Evolutionary conservation across 1,140 invertebrate species (phyloP).

Genomic region (Phocides pigmalion): DNA sequence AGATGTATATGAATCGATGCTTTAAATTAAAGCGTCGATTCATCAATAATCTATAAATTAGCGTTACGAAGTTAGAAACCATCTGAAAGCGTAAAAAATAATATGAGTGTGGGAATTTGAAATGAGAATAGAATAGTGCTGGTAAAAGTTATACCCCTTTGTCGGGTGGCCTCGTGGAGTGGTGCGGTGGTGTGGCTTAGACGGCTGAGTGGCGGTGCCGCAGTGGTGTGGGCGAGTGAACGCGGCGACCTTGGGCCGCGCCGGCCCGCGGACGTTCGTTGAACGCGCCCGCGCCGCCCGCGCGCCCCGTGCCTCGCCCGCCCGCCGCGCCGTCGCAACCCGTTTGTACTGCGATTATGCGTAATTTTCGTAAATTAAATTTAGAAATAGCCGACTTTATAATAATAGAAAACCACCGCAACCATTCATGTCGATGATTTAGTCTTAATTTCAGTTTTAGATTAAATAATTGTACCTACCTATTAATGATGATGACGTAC

Average conservation of each 20-base stretch:
- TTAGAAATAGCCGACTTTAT: constrained; percentile 45
- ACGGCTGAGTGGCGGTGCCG: constrained; percentile 45
- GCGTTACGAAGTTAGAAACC: too few species aligned
- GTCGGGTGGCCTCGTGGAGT: constrained; percentile 10
- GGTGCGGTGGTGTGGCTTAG: constrained; percentile 23
- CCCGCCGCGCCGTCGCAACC: constrained; percentile 47
- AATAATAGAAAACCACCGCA: constrained; percentile 40
- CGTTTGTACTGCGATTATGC: constrained; percentile 58
- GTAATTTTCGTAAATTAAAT: constrained; percentile 57
- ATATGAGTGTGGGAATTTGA: not conserved
- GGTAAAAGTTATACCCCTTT: constrained; percentile 9
- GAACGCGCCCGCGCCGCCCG: constrained; percentile 57
- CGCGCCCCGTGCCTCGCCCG: constrained; percentile 40
- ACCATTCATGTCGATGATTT: constrained; percentile 16
- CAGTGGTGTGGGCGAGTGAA: constrained; percentile 63
- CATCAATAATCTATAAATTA: too few species aligned
- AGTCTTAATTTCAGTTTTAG: constrained; percentile 3
- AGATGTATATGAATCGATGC: too few species aligned
- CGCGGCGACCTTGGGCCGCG: constrained; percentile 76
- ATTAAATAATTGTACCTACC: too few species aligned
- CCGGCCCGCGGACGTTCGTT: constrained; percentile 79
- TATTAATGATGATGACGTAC: too few species aligned
- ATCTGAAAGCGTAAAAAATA: not conserved
- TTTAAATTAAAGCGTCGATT: too few species aligned
- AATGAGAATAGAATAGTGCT: not conserved